A percentile compares a stretch with the other conserved stretches of the same genome.
Conservation (phyloP, 2,113 vertebrate species). For the Dolichallabes microphthalmus region DNA sequence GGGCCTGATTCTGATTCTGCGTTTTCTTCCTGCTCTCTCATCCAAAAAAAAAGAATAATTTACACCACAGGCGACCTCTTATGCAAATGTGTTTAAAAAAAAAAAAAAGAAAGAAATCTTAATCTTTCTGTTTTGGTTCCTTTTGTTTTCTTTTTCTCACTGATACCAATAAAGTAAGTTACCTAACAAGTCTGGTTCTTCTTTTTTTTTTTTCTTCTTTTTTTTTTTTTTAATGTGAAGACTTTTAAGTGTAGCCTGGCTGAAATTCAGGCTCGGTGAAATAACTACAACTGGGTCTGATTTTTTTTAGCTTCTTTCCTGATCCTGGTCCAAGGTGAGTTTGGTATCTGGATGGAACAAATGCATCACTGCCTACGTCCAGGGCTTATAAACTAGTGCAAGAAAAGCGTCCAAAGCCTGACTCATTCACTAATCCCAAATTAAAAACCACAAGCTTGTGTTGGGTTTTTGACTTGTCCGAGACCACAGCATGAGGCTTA, state of each 20-base stretch:
- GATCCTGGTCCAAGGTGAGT: slow-evolving; percentile 35
- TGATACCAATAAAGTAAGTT: slow-evolving; percentile 73
- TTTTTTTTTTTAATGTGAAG: neutral
- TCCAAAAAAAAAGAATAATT: slow-evolving; percentile 29
- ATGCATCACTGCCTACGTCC: slow-evolving; percentile 29
- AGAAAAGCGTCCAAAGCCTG: slow-evolving; percentile 28
- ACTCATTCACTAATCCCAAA: slow-evolving; percentile 48
- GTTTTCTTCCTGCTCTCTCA: slow-evolving; percentile 25
- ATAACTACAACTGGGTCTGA: neutral
- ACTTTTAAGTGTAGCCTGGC: neutral
- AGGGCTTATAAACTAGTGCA: slow-evolving; percentile 4
- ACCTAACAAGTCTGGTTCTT: slow-evolving; percentile 51
- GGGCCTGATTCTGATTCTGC: slow-evolving; percentile 34
- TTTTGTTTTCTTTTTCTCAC: slow-evolving; percentile 58
- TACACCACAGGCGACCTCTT: slow-evolving; percentile 60
- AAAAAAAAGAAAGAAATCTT: neutral
- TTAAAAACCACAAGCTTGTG: slow-evolving; percentile 48
- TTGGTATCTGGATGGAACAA: slow-evolving; percentile 36
- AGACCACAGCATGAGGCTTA: slow-evolving; percentile 38
- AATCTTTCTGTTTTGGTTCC: slow-evolving; percentile 34
- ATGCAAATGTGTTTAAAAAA: slow-evolving; percentile 60
- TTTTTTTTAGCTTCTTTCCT: slow-evolving; percentile 35
- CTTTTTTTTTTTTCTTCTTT: too few relatives aligned
- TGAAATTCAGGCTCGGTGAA: slow-evolving; percentile 4
- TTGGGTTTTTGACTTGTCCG: slow-evolving; percentile 40